Evolutionary conservation across 1,140 invertebrate species (phyloP).

Genomic region (Pogonomyrmex californicus): DNA sequence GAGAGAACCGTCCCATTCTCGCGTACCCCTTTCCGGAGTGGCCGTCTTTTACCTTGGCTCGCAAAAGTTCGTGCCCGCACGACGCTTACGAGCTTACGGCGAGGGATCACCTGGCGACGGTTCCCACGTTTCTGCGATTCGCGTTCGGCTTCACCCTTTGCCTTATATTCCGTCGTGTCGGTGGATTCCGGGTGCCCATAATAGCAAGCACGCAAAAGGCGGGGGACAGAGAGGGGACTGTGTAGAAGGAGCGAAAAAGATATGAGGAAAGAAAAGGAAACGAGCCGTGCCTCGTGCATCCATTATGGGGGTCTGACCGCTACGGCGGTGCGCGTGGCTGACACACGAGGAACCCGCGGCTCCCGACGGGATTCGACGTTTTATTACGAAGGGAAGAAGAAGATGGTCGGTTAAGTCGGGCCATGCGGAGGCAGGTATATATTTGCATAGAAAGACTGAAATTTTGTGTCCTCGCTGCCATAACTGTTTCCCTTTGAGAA

Average conservation of each 20-base stretch:
- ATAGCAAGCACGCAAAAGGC: constrained; percentile 68
- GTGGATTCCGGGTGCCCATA: constrained; percentile 65
- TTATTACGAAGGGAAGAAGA: constrained; percentile 81
- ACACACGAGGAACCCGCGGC: constrained; percentile 84
- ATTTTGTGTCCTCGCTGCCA: constrained; percentile 62
- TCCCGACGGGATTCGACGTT: constrained; percentile 76
- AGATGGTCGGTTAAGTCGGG: constrained; percentile 67
- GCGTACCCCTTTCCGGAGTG: constrained; percentile 75
- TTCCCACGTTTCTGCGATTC: constrained; percentile 87
- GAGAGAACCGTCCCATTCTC: constrained; percentile 71
- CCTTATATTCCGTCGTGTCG: constrained; percentile 65
- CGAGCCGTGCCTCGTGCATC: constrained; percentile 83
- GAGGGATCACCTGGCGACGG: constrained; percentile 86
- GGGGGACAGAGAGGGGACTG: constrained; percentile 41
- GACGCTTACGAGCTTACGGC: constrained; percentile 45
- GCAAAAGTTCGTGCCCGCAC: constrained; percentile 74
- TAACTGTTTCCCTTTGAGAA: constrained; percentile 73
- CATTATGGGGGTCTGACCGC: constrained; percentile 83
- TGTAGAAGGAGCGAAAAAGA: constrained; percentile 55
- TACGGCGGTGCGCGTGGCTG: constrained; percentile 84
- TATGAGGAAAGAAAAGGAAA: constrained; percentile 77
- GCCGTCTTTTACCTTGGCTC: constrained; percentile 65
- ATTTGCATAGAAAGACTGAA: constrained; percentile 81
- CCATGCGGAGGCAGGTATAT: constrained; percentile 62
- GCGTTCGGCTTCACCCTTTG: constrained; percentile 82